Conservation (phyloP, 35 echinoderm and acorn worm species). For the Apostichopus parvimensis region DNA sequence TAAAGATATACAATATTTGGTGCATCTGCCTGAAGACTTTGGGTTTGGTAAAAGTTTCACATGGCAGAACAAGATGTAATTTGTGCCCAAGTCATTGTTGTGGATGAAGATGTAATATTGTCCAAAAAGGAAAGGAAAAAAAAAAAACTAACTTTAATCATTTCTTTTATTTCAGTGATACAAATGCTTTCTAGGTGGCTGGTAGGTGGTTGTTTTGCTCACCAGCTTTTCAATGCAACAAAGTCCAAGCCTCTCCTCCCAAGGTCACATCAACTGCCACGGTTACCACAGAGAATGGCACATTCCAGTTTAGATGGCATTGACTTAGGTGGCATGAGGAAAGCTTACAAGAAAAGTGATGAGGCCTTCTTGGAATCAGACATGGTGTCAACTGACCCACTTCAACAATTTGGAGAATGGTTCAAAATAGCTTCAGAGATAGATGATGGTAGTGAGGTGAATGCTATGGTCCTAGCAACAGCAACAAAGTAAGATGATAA, state of each 20-base stretch:
- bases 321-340: slow-evolving; percentile 84
- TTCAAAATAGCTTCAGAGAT: slow-evolving; percentile 70
- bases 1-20: too few relatives aligned
- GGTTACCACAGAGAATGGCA: background rate
- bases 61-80: too few relatives aligned
- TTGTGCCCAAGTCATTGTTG: too few relatives aligned
- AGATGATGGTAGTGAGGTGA: slow-evolving; percentile 68
- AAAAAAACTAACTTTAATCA: too few relatives aligned
- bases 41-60: too few relatives aligned
- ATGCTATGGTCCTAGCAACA: slow-evolving; percentile 93
- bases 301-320: slow-evolving; percentile 48
- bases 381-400: slow-evolving; percentile 68
- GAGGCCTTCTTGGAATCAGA: slow-evolving; percentile 74
- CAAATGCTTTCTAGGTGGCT: background rate
- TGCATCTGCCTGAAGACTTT: too few relatives aligned
- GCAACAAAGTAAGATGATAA: slow-evolving; percentile 71
- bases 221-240: background rate
- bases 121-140: too few relatives aligned
- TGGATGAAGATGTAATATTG: too few relatives aligned
- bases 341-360: slow-evolving; percentile 68
- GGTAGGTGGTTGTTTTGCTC: background rate
- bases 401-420: slow-evolving; percentile 84
- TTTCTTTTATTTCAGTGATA: too few relatives aligned
- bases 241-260: background rate
- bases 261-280: background rate